phyloP scores from a whole-genome alignment of 2,113 vertebrate genomes.

The Muntiacus reevesi region DNA sequence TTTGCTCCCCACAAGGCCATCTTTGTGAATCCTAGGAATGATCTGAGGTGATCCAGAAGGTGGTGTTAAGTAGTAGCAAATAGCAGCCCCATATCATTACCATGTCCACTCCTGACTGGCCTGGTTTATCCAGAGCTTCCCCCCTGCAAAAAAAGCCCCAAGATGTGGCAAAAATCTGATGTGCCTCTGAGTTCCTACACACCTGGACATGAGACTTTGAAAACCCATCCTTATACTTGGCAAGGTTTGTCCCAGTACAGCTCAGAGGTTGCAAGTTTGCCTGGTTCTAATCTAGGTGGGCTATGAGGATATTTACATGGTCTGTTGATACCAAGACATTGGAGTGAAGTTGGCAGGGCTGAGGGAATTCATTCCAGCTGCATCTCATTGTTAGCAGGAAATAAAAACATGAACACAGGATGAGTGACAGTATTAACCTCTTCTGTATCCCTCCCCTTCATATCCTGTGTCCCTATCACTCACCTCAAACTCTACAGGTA shows the following conservation, averaged over 20 bases:
- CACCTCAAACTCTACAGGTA: not conserved
- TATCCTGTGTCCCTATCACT: not conserved
- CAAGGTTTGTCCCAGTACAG: not conserved
- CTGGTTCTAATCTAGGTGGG: not conserved
- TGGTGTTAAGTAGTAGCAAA: not conserved
- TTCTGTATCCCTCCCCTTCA: not conserved
- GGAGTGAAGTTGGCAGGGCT: constrained; percentile 2
- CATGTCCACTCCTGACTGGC: not conserved
- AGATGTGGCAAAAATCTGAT: not conserved
- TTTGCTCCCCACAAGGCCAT: not conserved
- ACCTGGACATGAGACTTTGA: not conserved
- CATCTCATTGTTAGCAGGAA: constrained; percentile 27
- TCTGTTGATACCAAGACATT: not conserved
- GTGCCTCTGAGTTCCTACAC: not conserved
- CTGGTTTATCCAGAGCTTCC: not conserved
- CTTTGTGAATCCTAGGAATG: not conserved
- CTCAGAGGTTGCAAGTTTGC: not conserved
- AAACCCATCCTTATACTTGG: not conserved
- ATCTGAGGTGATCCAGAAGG: not conserved
- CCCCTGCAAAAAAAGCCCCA: not conserved
- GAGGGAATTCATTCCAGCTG: not conserved
- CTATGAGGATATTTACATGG: not conserved
- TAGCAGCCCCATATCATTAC: not conserved
- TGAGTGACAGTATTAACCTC: not conserved
- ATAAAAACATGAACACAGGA: not conserved